Base-by-base conservation (phyloP, 30 jellyfish, hydroid and myxozoan species). In the Chironex yamaguchii region DNA sequence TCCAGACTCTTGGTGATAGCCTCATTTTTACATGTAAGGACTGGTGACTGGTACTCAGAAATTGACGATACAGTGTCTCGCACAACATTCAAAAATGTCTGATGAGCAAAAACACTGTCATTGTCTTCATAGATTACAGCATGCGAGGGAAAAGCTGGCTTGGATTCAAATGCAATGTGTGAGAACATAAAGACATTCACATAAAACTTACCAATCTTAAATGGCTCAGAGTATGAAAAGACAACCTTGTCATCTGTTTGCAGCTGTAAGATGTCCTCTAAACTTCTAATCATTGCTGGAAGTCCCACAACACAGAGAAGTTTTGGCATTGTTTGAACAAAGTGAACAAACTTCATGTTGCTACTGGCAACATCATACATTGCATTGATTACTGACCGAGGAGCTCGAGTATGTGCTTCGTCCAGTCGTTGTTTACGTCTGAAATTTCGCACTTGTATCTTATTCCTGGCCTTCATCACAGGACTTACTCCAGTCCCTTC, bases 381-480 rank as follows among this genome's bases (percentile, higher is more conserved):
- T 42, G 58, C 58, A 42, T 42, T 9, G 58, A 42, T 42, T 6
- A 42, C 58, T 6, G 58, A 9, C 9, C 58, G 58, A 6, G 58
- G 58, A 6, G 58, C 58, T 6, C 58, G 58, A 6, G 58, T 42
- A 17, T 42, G 58, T 17, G 90, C 93, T 28, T 86, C 86, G 9
- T 78, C 34, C 49, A 91, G 35, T 52, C 93, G 85, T 52, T 91
- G 98, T 51, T 91, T 78, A 12, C 98, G 92, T 48, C 89, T 92
- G 67, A 91, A 36, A 49, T 91, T 91, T 79, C 98, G 92, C 30
- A 91, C 94, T 79, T 91, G 98, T 71, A 86, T 84, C 24, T 91
- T 91, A 74, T 91, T 91, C 28, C 98, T 75, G 36, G 98, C 96
- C 9, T 95, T 70, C 94, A 91, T 50, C 24, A 86, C 98, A 23